Base-by-base conservation (phyloP, 2,888 invertebrate genomes). In the Salpingus planirostris region DNA sequence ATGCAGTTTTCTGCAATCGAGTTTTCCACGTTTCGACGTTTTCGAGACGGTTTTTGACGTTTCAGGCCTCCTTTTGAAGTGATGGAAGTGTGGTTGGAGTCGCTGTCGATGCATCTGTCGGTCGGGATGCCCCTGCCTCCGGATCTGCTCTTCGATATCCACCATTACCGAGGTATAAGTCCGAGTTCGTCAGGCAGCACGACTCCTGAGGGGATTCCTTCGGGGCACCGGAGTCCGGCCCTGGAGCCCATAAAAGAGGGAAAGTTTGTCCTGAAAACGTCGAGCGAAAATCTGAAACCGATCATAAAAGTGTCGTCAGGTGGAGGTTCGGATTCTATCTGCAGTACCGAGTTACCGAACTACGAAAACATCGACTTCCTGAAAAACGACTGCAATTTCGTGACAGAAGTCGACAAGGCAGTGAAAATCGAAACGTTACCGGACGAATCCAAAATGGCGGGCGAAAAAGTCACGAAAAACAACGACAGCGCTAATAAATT, bases 81-180 rank as follows among this genome's bases (percentile, higher is more conserved):
- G 18, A 76, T 90, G 60, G 83, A 87, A 65, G 77, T 82, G n/a
- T 91, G 92, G 91, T 66, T 91, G 30, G 83, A 87, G 59, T 79
- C 80, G 15, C 64, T 90, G 27, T 78, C 80, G 13, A 77, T 80
- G 70, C 80, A 84, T 52, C 64, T 84, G 34, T 73, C 78, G 0
- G 71, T 74, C 8, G 73, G 78, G 2, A 73, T 71, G 36, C 67
- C 78, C 0, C 56, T 77, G 29, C 80, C 84, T 1, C 64, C 72
- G 3, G 76, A 82, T 46, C 66, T 88, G 21, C 70, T 85, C 10
- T 76, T 75, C 28, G 88, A 89, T 59, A 81, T 90, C 40, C 70
- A 74, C 48, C 79, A 81, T 56, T 89, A 82, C 59, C 67, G 66
- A 36, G 76, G 71, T 31, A 59, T 68, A 14, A 33, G 73, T 55